phyloP scores from a whole-genome alignment of 2,888 invertebrate genomes.

The Drosophila hamatofila region DNA sequence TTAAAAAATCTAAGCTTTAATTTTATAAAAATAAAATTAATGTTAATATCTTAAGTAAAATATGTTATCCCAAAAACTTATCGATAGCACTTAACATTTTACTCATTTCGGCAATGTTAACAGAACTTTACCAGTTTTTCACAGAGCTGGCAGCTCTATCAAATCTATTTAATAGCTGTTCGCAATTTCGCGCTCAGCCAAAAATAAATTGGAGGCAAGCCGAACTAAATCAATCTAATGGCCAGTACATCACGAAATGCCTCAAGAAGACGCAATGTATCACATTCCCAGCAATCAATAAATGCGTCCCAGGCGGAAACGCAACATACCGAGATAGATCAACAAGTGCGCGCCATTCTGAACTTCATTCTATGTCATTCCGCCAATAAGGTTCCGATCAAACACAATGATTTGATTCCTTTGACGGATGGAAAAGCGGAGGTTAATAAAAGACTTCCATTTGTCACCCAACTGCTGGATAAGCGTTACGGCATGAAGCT shows the following conservation, averaged over 20 bases:
- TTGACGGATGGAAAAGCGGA: conserved; percentile 30
- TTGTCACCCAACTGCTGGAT: conserved; percentile 34
- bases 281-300: conserved; percentile 16
- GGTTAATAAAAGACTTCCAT: conserved; percentile 28
- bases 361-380: conserved; percentile 61
- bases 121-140: background rate
- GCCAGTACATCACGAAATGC: conserved; percentile 56
- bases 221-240: conserved; percentile 25
- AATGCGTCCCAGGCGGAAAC: conserved; percentile 4
- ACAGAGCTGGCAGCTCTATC: conserved; percentile 23
- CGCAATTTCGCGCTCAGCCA: conserved; percentile 27
- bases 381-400: conserved; percentile 55
- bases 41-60: background rate
- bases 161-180: conserved; percentile 6
- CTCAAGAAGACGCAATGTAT: conserved; percentile 13
- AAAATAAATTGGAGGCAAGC: background rate
- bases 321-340: conserved; percentile 13
- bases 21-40: background rate
- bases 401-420: conserved; percentile 46
- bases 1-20: background rate
- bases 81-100: conserved; percentile 20
- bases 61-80: conserved; percentile 2
- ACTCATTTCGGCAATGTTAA: background rate
- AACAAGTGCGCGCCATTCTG: conserved; percentile 42
- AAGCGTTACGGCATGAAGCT: conserved; percentile 52